Base-by-base conservation (phyloP, 2,888 invertebrate species). In the Drosophila kanekoi region DNA sequence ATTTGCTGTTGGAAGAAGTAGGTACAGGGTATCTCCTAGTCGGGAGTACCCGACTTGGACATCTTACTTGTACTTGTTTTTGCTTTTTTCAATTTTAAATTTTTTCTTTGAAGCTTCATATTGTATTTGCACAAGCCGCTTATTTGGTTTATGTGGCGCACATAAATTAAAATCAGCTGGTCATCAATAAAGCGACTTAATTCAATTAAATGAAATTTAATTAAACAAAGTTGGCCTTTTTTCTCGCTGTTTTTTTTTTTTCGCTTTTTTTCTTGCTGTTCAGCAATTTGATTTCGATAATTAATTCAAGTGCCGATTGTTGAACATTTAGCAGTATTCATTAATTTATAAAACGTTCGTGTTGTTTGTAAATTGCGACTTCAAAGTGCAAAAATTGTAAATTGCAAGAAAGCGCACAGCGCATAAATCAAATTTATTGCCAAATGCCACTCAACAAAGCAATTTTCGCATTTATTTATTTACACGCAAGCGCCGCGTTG, bases 121-220 rank as follows among this genome's bases (percentile, higher is more conserved):
- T 40, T 37, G 13, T 16, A 13, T 49, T 38, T 28, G 13, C 28
- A 38, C 52, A 10, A 16, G 4, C 13, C 28, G 28, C 5, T n/a
- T 4, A 13, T 20, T 11, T 41, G 28, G 10, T 32, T 16, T 43
- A 40, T 14, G 47, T 40, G 45, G 9, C 14, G 45, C 33, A 40
- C 23, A 47, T 16, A 47, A 45, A 64, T 63, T 41, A 16, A 64
- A 64, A 54, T 45, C 47, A 35, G 33, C 28, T 47, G 40, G 18
- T 35, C 40, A 35, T 10, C 20, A 40, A 35, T 64, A 47, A 63
- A 28, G 64, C 54, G 40, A 54, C 18, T 65, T 67, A 68, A 53
- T 68, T 60, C 38, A 67, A 68, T 68, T 38, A 68, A 52, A 68
- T 48, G 23, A 52, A 68, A 60, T 67, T 68, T 41, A 67, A 67